Conservation (phyloP, 2,888 invertebrate species). For the Tricholauxania praeusta region DNA sequence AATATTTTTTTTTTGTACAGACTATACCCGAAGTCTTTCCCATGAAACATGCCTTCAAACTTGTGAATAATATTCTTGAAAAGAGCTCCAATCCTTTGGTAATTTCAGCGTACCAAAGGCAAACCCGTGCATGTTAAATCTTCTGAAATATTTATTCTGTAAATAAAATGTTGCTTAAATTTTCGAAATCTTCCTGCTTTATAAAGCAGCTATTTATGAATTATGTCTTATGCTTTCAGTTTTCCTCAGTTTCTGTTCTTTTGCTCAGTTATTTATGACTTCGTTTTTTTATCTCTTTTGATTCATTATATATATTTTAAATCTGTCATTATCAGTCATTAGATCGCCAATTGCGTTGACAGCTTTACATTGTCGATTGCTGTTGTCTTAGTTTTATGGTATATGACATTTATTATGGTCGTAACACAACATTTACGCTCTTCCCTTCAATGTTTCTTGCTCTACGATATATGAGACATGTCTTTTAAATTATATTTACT, state of each 20-base stretch:
- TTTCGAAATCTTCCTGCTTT: too few species aligned
- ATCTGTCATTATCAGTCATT: conserved; percentile 24
- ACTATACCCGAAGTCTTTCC: too few species aligned
- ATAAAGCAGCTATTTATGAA: too few species aligned
- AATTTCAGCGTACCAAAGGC: too few species aligned
- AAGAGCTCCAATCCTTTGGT: too few species aligned
- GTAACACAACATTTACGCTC: not conserved
- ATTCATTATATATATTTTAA: conserved; percentile 10
- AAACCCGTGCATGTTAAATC: too few species aligned
- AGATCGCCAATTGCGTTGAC: conserved; percentile 16
- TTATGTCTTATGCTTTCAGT: too few species aligned
- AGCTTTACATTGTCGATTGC: not conserved
- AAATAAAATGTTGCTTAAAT: too few species aligned
- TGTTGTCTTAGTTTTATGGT: not conserved
- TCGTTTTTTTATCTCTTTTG: not conserved
- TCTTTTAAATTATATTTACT: conserved; percentile 6
- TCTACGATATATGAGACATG: not conserved
- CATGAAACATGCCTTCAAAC: too few species aligned
- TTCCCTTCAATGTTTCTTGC: not conserved
- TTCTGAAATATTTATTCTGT: too few species aligned
- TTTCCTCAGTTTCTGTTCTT: not conserved
- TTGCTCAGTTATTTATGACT: not conserved
- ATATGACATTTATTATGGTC: conserved; percentile 4
- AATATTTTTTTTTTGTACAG: too few species aligned
- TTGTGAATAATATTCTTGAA: too few species aligned